phyloP scores from a whole-genome alignment of 2,113 vertebrate genomes.

The Oxyura jamaicensis region DNA sequence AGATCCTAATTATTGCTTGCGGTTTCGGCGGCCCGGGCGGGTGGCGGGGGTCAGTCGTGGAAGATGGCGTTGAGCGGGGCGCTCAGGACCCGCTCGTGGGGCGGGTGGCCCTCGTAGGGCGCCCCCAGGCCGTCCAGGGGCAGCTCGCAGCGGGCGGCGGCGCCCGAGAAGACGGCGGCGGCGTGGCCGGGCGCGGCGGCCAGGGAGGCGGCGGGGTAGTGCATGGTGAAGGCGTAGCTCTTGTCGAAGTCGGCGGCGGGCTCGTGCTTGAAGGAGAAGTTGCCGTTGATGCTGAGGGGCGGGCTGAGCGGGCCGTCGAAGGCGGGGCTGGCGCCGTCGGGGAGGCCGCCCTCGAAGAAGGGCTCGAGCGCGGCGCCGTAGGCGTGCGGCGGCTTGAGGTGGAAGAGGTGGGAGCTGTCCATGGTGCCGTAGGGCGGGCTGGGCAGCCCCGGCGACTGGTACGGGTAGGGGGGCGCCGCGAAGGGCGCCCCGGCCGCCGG shows the following conservation, averaged over 20 bases:
- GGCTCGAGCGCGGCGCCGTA: slow-evolving; percentile 87
- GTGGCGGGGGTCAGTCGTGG: slow-evolving; percentile 85
- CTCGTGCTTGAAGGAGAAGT: slow-evolving; percentile 98
- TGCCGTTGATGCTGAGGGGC: slow-evolving; percentile 96
- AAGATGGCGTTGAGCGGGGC: slow-evolving; percentile 97
- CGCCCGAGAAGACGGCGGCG: slow-evolving; percentile 81
- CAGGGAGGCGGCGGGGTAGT: slow-evolving; percentile 84
- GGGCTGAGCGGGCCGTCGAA: slow-evolving; percentile 97
- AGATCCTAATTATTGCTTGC: slow-evolving; percentile 97
- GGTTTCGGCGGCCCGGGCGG: slow-evolving; percentile 56
- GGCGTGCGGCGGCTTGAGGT: slow-evolving; percentile 85
- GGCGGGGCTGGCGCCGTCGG: slow-evolving; percentile 88
- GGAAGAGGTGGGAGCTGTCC: slow-evolving; percentile 97
- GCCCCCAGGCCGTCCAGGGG: slow-evolving; percentile 87
- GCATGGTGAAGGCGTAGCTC: slow-evolving; percentile 92
- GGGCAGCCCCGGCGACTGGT: slow-evolving; percentile 93
- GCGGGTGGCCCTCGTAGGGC: slow-evolving; percentile 92
- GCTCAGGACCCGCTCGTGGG: slow-evolving; percentile 94
- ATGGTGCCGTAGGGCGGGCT: slow-evolving; percentile 96
- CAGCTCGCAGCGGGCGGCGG: slow-evolving; percentile 87
- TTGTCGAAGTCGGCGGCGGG: slow-evolving; percentile 89
- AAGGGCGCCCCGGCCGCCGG: slow-evolving; percentile 82
- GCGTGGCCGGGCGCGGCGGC: slow-evolving; percentile 76
- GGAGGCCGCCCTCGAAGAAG: slow-evolving; percentile 90
- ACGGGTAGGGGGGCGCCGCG: slow-evolving; percentile 86